phyloP scores from a whole-genome alignment of 1,140 invertebrate genomes.

The Zaprionus kolodkinae region DNA sequence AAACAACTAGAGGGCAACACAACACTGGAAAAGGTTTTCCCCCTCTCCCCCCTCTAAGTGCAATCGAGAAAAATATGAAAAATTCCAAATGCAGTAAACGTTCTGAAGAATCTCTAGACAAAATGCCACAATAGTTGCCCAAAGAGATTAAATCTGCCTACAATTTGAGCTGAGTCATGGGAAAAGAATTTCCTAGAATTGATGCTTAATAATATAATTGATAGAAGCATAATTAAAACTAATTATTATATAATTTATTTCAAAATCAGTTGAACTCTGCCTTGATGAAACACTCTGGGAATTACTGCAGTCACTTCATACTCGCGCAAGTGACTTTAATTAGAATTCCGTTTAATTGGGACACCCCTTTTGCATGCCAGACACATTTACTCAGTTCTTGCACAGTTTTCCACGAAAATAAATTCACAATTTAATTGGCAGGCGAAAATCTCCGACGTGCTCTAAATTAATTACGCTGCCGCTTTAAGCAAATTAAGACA shows the following conservation, averaged over 20 bases:
- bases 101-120: not conserved
- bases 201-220: not conserved
- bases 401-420: not conserved
- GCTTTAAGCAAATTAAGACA: slow-evolving; percentile 23
- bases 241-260: too few species aligned
- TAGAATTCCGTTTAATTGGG: not conserved
- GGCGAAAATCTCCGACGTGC: not conserved
- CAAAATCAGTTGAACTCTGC: not conserved
- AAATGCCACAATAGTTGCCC: not conserved
- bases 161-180: not conserved
- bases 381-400: not conserved
- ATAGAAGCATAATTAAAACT: not conserved
- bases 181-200: not conserved
- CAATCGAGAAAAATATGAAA: slow-evolving; percentile 41
- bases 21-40: not conserved
- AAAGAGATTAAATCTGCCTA: not conserved
- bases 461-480: slow-evolving; percentile 30
- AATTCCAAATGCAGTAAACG: slow-evolving; percentile 35
- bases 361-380: not conserved
- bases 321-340: not conserved
- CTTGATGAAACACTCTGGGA: too few species aligned
- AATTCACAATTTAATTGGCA: slow-evolving; percentile 32
- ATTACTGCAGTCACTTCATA: too few species aligned
- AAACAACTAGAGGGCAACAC: slow-evolving; percentile 3
- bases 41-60: not conserved